phyloP scores from a whole-genome alignment of 2,113 vertebrate species.

The Notarius lentiginosus region DNA sequence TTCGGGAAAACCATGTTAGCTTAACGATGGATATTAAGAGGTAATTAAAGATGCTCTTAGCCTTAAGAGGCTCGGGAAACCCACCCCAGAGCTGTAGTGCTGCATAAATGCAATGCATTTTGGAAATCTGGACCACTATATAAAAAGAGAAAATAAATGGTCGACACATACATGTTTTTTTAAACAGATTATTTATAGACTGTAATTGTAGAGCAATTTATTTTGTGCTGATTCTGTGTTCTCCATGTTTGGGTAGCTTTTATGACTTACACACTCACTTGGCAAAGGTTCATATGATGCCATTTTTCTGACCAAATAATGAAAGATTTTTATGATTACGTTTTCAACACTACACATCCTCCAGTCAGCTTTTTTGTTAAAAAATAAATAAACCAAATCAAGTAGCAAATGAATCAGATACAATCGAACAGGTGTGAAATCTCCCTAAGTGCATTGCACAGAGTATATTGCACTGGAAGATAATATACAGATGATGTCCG shows the following conservation, averaged over 20 bases:
- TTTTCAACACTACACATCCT: neutral
- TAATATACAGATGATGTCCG: neutral
- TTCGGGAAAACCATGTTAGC: no score
- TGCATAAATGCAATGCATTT: neutral
- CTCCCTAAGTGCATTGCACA: neutral
- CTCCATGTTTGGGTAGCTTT: neutral
- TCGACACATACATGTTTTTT: neutral
- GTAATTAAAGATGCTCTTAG: no score
- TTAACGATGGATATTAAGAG: no score
- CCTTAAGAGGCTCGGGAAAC: no score
- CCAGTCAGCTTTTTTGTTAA: neutral
- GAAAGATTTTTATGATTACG: neutral
- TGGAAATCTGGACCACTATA: neutral
- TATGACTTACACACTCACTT: neutral
- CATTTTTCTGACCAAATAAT: neutral
- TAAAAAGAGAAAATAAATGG: neutral
- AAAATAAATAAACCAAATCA: neutral
- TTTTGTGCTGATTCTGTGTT: neutral
- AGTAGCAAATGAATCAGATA: neutral
- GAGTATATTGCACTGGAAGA: neutral
- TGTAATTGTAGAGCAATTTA: neutral
- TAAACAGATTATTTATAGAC: neutral
- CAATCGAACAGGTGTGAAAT: neutral
- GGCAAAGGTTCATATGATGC: neutral
- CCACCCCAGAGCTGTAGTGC: neutral